phyloP scores from a whole-genome alignment of 2,797 vertebrate species.

The Cephalopachus bancanus region DNA sequence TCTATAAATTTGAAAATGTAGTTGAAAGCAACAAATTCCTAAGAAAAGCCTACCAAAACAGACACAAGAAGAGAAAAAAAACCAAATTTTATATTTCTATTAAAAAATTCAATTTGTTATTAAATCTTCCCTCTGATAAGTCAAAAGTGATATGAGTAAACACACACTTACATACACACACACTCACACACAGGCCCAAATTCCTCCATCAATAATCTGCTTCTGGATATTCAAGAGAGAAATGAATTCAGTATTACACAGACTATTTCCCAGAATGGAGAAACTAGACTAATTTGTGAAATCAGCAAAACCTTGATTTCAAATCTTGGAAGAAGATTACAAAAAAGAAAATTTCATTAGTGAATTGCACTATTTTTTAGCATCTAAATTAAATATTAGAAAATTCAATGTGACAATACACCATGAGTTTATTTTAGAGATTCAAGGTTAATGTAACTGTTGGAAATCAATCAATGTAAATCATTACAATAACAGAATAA shows the following conservation, averaged over 20 bases:
- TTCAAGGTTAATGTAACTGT: not conserved
- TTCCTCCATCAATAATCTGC: not conserved
- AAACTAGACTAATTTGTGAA: not conserved
- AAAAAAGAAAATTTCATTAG: not conserved
- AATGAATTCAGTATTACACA: not conserved
- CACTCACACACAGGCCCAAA: not conserved
- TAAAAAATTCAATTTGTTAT: not conserved
- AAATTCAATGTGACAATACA: not conserved
- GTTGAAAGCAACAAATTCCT: not conserved
- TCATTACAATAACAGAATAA: not conserved
- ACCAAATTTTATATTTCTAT: not conserved
- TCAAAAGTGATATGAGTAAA: not conserved
- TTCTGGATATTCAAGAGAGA: not conserved
- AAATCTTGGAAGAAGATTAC: not conserved
- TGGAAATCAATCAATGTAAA: not conserved
- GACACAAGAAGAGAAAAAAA: not conserved
- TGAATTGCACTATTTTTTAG: not conserved
- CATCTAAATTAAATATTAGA: not conserved
- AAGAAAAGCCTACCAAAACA: not conserved
- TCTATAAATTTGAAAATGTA: not conserved
- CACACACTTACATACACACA: not conserved
- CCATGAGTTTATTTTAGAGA: not conserved
- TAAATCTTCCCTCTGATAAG: not conserved
- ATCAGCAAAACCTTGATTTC: not conserved
- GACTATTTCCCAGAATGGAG: not conserved